Evolutionary conservation across 2,888 invertebrate species (phyloP).

Genomic region (Fabriciana adippe): DNA sequence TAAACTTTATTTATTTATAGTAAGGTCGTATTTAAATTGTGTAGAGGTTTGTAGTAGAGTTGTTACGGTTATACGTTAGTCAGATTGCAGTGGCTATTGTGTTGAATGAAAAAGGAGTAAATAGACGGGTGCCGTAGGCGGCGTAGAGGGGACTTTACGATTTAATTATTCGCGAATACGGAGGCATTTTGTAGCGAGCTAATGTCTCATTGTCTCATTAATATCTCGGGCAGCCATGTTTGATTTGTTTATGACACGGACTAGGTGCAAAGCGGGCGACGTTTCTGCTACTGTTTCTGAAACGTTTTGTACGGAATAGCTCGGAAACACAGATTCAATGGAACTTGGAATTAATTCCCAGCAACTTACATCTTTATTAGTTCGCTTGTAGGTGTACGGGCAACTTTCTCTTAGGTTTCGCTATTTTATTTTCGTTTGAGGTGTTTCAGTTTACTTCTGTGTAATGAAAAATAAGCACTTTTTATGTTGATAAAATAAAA

Average conservation of each 20-base stretch:
- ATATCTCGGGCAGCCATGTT: conserved; percentile 81
- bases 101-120: conserved; percentile 83
- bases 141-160: conserved; percentile 82
- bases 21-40: conserved; percentile 49
- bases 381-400: conserved; percentile 19
- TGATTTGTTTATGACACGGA: conserved; percentile 80
- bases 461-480: background rate
- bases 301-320: conserved; percentile 49
- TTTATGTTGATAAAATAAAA: too few species aligned
- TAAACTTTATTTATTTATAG: conserved; percentile 37
- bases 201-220: conserved; percentile 83
- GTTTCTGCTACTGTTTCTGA: conserved; percentile 42
- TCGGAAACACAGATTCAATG: conserved; percentile 49
- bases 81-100: conserved; percentile 80
- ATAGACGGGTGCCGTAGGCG: conserved; percentile 78
- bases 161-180: conserved; percentile 83
- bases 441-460: background rate
- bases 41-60: conserved; percentile 43
- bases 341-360: conserved; percentile 50
- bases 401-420: background rate
- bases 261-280: conserved; percentile 64
- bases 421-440: conserved; percentile 7
- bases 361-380: conserved; percentile 41
- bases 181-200: conserved; percentile 82
- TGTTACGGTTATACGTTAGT: conserved; percentile 60